Conservation (phyloP, 2,113 vertebrate species). For the Petrocephalus microphthalmus region DNA sequence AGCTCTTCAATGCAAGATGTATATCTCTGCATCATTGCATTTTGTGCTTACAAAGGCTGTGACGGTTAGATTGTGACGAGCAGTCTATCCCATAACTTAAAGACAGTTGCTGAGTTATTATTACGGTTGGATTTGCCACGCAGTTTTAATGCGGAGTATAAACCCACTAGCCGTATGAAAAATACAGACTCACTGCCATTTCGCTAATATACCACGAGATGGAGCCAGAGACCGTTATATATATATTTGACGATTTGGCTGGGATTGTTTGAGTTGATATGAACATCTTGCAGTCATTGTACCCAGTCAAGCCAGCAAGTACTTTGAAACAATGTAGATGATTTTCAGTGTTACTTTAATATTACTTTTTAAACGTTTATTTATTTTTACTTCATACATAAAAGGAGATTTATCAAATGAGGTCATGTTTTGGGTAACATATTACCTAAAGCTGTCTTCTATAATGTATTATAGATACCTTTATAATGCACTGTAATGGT, state of each 20-base stretch:
- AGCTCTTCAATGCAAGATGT: background rate
- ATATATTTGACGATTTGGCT: background rate
- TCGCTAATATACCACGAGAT: slow-evolving; percentile 37
- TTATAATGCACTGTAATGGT: background rate
- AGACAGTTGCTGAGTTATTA: background rate
- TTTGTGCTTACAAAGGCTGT: background rate
- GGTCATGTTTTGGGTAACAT: background rate
- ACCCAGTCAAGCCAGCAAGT: no score
- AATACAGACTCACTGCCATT: background rate
- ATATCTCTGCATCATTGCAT: background rate
- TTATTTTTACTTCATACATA: background rate
- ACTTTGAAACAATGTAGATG: background rate
- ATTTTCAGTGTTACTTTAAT: background rate
- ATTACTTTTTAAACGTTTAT: background rate
- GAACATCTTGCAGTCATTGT: background rate
- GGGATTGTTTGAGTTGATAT: background rate
- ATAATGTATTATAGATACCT: background rate
- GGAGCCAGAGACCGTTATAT: slow-evolving; percentile 42
- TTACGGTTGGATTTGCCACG: background rate
- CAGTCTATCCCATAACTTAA: background rate
- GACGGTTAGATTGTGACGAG: background rate
- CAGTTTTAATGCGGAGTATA: background rate
- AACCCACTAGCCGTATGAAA: background rate
- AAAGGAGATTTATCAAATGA: background rate
- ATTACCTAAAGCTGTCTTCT: background rate